Base-by-base conservation (phyloP, 2,113 vertebrate species). In the Anarrhichthys ocellatus region DNA sequence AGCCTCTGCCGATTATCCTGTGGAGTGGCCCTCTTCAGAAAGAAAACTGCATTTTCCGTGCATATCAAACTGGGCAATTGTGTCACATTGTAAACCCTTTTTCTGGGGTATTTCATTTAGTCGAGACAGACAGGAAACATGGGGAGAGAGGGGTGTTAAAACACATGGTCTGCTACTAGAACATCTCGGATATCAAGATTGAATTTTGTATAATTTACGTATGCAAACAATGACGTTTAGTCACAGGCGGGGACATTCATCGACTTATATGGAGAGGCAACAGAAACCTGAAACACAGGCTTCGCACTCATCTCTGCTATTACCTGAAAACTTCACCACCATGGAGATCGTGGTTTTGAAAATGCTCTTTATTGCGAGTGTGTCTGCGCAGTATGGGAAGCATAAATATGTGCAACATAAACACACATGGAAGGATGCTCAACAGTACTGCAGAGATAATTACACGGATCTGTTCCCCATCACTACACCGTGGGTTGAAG, bases 381-480 rank as follows among this genome's bases (percentile, higher is more conserved):
- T 68, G 18, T 58, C 63, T 1, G 48, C 18, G 3, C 24, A 58
- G 27, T 44, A n/a, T 18, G 46, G 76, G 52, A 77, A 85, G 61
- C 65, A 85, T 8, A 0, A n/a, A 34, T 64, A 32, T 59, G 27
- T 83, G 24, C 0, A 6, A 4, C 0, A 3, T 0, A 0, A 1
- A 0, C 15, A 4, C 3, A 11, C 0, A 1, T 85, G 85, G 88
- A 0, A 0, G 9, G 5, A 44, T 0, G 85, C 87, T 68, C 73
- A 42, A 29, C 0, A 0, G 15, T 8, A 67, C 61, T 87, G 90
- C 27, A 68, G 59, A 64, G 0, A 1, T 0, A 0, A 54, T 1
- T 1, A 62, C 65, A 66, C 20, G 5, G 83, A 86, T 18, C 58
- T 86, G 13, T 72, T 73, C 13, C 13, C 18, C 20, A 18, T 91